These are phyloP conservation scores for Oreamnos americanus DNA, from an alignment of 2,113 vertebrate species.

Conservation along the genomic window DNA sequence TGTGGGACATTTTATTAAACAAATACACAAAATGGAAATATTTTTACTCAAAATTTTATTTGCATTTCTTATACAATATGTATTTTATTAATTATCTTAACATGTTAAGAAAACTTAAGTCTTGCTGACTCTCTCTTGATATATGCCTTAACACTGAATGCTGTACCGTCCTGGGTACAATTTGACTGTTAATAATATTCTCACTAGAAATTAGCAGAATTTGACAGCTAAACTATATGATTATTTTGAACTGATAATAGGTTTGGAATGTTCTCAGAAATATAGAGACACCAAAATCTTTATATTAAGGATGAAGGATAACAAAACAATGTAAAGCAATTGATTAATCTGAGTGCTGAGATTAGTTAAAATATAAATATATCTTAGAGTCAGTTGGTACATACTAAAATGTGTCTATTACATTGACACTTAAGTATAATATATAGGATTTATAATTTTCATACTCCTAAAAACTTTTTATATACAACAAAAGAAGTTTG, in stretches of 20 bases:
- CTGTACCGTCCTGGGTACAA: not conserved
- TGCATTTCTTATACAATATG: too few relatives aligned
- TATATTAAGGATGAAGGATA: not conserved
- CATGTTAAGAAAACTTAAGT: too few relatives aligned
- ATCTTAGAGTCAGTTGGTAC: not conserved
- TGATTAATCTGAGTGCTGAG: not conserved
- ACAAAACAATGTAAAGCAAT: not conserved
- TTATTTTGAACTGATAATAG: not conserved
- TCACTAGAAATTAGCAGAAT: not conserved
- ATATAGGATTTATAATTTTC: not conserved
- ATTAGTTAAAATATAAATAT: not conserved
- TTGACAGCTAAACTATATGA: not conserved
- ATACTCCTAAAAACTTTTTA: not conserved
- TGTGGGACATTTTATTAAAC: too few relatives aligned
- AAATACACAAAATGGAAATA: too few relatives aligned
- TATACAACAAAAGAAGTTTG: not conserved
- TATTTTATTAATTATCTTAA: too few relatives aligned
- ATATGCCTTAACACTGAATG: too few relatives aligned
- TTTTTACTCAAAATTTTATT: too few relatives aligned
- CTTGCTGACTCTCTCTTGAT: too few relatives aligned
- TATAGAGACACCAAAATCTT: not conserved
- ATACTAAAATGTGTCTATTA: not conserved
- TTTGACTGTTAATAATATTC: not conserved
- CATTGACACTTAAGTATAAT: not conserved
- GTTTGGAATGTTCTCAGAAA: not conserved